Conservation (phyloP, 2,113 vertebrate species). For the Urocolius indicus region DNA sequence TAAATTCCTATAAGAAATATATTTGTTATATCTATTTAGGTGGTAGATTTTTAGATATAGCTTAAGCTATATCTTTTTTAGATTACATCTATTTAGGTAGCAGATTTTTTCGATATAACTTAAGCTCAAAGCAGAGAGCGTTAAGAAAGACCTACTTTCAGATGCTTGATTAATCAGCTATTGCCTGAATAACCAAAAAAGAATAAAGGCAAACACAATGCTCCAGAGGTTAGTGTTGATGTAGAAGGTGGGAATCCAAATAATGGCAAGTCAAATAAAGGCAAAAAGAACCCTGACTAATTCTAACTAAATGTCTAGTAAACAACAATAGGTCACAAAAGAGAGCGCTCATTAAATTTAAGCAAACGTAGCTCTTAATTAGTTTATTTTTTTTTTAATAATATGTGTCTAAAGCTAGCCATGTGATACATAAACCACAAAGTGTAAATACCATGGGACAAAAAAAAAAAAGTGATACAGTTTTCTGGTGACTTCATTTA, state of each 20-base stretch:
- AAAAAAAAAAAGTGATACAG: background rate
- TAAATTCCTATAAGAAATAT: background rate
- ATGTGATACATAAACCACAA: background rate
- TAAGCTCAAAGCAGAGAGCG: background rate
- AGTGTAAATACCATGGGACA: background rate
- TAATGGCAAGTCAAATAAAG: background rate
- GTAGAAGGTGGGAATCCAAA: background rate
- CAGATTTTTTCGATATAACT: background rate
- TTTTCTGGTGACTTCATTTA: background rate
- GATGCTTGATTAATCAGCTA: background rate
- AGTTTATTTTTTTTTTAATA: background rate
- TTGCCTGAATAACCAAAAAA: background rate
- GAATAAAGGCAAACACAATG: background rate
- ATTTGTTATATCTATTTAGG: background rate
- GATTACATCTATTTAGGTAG: background rate
- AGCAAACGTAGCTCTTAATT: background rate
- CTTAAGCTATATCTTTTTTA: too few species aligned
- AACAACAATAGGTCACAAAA: conserved; percentile 1
- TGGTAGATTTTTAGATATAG: background rate
- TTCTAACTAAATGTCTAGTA: background rate
- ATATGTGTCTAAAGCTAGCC: background rate
- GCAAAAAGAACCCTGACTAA: background rate
- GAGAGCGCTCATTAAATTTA: conserved; percentile 18
- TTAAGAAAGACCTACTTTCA: background rate
- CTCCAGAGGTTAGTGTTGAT: background rate